Base-by-base conservation (phyloP, 2,113 vertebrate species). In the Passer montanus region DNA sequence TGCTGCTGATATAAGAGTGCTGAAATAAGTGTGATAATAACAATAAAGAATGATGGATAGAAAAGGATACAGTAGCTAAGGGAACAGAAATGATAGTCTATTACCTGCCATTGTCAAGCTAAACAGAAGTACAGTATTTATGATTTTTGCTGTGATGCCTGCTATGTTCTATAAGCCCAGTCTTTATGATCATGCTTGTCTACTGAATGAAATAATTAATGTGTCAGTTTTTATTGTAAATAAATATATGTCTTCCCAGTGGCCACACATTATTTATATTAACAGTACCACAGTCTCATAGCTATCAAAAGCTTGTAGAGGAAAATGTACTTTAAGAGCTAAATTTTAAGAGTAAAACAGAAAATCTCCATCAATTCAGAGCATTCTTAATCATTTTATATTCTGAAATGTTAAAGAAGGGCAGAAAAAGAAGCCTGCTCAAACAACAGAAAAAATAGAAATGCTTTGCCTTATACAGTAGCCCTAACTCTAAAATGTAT, bases 1-100 rank as follows among this genome's bases (percentile, higher is more conserved):
- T 89, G 87, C n/a, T 68, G 94, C 96, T 95, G 93, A 97, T 97
- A 98, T 12, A 97, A 95, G 91, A 96, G 97, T 93, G 97, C 94
- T 96, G 95, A 97, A 98, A 97, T 96, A 95, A 81, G 46, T 91
- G 69, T 68, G 89, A 97, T 95, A 96, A 93, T 95, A 95, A 92
- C 93, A 97, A 94, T 95, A 97, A 98, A 98, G 92, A 96, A 93
- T 70, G 81, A 87, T 88, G 89, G 81, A 93, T 90, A 93, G 95
- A 91, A 97, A 97, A 95, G 90, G 94, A 96, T 94, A 74, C 68
- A 27, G 87, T n/a, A 94, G 95, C 95, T 94, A 89, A 77, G 96
- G 93, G 91, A 95, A 96, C 76, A 81, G 75, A 97, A 97, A 96
- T 90, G 90, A 97, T 97, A 89, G 69, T 95, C 96, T 96, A 59